These are phyloP conservation scores for Leptarthrus brevirostris DNA, from an alignment of 2,888 invertebrate genomes.

Conservation along the genomic window DNA sequence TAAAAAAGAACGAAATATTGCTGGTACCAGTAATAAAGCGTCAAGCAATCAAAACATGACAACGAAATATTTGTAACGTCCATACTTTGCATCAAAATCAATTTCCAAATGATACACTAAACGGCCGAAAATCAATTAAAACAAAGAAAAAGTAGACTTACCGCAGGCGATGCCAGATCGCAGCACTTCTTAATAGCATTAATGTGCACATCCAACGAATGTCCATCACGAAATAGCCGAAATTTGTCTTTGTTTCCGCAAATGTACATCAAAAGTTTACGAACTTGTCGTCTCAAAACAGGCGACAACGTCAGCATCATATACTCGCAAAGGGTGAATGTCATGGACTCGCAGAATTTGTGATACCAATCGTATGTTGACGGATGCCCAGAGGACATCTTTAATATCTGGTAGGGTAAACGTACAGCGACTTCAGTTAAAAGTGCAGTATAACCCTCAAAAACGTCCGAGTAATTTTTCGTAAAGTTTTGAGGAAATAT, in stretches of 20 bases:
- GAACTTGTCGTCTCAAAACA: slow-evolving; percentile 81
- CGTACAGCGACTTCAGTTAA: slow-evolving; percentile 94
- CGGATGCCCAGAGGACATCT: slow-evolving; percentile 65
- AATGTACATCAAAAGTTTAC: slow-evolving; percentile 90
- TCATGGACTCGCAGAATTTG: slow-evolving; percentile 75
- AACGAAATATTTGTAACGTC: no score
- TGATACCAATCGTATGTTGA: slow-evolving; percentile 68
- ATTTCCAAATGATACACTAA: no score
- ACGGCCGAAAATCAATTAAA: no score
- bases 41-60: no score
- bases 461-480: slow-evolving; percentile 91
- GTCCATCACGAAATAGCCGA: slow-evolving; percentile 91
- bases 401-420: slow-evolving; percentile 88
- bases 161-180: slow-evolving; percentile 63
- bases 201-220: slow-evolving; percentile 90
- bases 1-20: no score
- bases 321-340: slow-evolving; percentile 86
- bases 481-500: slow-evolving; percentile 94
- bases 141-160: slow-evolving; percentile 53
- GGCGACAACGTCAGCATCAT: slow-evolving; percentile 91
- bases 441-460: slow-evolving; percentile 93
- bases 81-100: no score
- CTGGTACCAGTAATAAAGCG: no score
- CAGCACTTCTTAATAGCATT: slow-evolving; percentile 72
- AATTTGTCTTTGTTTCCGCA: slow-evolving; percentile 97